phyloP scores from a whole-genome alignment of 1,140 invertebrate genomes.

The Idris sp. region DNA sequence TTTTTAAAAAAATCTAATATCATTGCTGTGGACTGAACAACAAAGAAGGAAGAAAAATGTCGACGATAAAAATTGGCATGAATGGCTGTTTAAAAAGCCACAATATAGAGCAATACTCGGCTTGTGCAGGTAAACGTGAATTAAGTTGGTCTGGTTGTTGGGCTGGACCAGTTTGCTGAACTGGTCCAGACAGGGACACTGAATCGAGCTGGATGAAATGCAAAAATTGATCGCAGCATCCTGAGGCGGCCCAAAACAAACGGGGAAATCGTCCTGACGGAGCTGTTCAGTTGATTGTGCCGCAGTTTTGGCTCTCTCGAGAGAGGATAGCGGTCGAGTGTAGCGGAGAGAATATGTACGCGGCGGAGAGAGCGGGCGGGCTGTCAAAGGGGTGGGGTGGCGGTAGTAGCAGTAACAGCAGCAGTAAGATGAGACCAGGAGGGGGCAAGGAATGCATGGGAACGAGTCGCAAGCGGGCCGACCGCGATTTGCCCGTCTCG shows the following conservation, averaged over 20 bases:
- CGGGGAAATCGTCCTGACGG: conserved; percentile 48
- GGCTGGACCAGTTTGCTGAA: conserved; percentile 32
- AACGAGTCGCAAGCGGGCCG: conserved; percentile 78
- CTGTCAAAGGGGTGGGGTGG: conserved; percentile 57
- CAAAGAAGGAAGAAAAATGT: too few species aligned
- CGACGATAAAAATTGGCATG: too few species aligned
- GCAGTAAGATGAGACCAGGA: conserved; percentile 63
- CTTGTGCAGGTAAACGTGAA: conserved; percentile 1
- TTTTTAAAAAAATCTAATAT: too few species aligned
- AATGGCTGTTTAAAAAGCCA: too few species aligned
- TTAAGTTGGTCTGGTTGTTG: conserved; percentile 3
- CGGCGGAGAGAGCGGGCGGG: conserved; percentile 35
- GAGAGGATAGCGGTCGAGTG: conserved; percentile 46
- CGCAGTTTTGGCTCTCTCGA: conserved; percentile 16
- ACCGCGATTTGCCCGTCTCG: conserved; percentile 78
- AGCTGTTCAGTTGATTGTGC: conserved; percentile 17
- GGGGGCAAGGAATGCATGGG: conserved; percentile 78
- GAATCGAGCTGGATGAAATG: conserved; percentile 16
- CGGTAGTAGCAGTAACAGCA: conserved; percentile 57
- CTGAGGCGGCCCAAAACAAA: conserved; percentile 35
- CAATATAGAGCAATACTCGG: too few species aligned
- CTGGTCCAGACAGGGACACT: conserved; percentile 15
- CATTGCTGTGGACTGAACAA: too few species aligned
- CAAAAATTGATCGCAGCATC: conserved; percentile 52
- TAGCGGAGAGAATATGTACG: conserved; percentile 52